Percentiles rank a stretch among this genome's conserved stretches.
Conservation (phyloP, 2,797 vertebrate genomes). For the Coreius guichenoti region DNA sequence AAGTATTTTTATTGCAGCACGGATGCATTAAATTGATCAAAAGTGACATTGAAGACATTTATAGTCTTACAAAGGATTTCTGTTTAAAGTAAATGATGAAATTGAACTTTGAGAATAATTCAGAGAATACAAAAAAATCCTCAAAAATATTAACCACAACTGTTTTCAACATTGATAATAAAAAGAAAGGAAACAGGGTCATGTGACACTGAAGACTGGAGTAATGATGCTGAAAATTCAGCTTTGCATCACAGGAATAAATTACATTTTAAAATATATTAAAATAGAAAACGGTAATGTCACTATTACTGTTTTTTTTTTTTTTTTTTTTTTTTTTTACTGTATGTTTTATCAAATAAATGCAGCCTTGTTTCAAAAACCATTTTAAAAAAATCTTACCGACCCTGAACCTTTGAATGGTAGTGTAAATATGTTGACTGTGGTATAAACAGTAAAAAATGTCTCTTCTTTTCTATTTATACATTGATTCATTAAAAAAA, state of each 20-base stretch:
- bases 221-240: not conserved
- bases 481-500: too few species aligned
- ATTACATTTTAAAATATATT: not conserved
- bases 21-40: not conserved
- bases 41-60: not conserved
- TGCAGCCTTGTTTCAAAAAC: not conserved
- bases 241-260: not conserved
- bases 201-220: not conserved
- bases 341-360: not conserved
- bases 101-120: too few species aligned
- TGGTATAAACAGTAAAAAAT: not conserved
- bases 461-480: not conserved
- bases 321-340: too few species aligned
- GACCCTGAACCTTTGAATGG: not conserved
- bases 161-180: not conserved
- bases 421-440: not conserved
- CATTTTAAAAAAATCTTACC: not conserved
- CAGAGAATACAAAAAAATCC: not conserved
- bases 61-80: not conserved
- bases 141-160: not conserved
- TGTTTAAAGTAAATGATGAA: not conserved
- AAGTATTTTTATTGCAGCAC: not conserved
- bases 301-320: not conserved
- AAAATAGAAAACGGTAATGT: not conserved
- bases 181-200: not conserved